Conservation (phyloP, 2,797 vertebrate genomes). For the Meriones psammophilus region DNA sequence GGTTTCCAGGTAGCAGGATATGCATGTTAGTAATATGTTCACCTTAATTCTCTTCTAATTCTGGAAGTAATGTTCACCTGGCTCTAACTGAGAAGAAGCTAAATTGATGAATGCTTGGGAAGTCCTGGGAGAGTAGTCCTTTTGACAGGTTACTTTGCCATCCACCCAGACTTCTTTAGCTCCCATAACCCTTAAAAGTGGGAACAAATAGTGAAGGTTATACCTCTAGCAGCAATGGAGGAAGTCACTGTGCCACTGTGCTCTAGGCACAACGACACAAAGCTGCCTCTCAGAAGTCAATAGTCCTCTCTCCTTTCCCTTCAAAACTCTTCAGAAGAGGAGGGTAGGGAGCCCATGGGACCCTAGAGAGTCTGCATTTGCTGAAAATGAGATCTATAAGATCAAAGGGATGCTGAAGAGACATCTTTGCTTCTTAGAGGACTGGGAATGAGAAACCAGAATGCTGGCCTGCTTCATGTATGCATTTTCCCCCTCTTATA, state of each 20-base stretch:
- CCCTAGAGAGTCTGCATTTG: not conserved
- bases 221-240: not conserved
- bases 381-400: constrained; percentile 14
- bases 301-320: not conserved
- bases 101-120: constrained; percentile 13
- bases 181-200: not conserved
- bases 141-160: not conserved
- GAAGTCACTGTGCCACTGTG: not conserved
- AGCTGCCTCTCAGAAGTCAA: not conserved
- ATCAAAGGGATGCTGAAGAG: not conserved
- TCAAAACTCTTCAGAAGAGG: not conserved
- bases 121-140: not conserved
- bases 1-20: not conserved
- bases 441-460: not conserved
- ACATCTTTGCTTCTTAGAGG: not conserved
- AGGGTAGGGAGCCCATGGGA: not conserved
- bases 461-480: not conserved
- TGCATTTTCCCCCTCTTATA: not conserved
- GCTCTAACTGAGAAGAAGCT: constrained; percentile 23
- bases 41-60: constrained; percentile 60
- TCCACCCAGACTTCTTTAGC: not conserved
- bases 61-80: constrained; percentile 50
- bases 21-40: constrained; percentile 49
- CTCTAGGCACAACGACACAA: not conserved
- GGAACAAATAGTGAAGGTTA: not conserved